phyloP scores from a whole-genome alignment of 2,888 invertebrate genomes.

The Lepeophtheirus nordmannii region DNA sequence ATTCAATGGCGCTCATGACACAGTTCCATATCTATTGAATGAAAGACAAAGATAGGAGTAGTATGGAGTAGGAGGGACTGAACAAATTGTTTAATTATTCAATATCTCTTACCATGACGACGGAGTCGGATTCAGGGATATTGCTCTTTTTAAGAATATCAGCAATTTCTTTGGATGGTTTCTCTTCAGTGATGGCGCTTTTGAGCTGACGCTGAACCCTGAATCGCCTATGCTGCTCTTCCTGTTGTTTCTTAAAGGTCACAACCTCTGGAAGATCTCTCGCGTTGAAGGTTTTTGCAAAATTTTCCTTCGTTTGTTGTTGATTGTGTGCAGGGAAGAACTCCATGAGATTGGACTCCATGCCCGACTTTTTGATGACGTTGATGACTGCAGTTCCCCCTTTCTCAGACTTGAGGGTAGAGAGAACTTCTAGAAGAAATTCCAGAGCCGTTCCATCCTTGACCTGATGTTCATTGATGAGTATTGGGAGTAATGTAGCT shows the following conservation, averaged over 20 bases:
- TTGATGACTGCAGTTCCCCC: conserved; percentile 70
- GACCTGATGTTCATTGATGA: conserved; percentile 79
- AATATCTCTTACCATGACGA: conserved; percentile 57
- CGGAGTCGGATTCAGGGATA: conserved; percentile 79
- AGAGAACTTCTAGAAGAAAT: conserved; percentile 66
- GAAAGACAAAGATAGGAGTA: conserved; percentile 17
- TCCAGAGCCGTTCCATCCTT: conserved; percentile 86
- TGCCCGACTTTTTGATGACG: conserved; percentile 68
- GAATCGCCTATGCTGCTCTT: neutral
- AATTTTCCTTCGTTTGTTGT: conserved; percentile 55
- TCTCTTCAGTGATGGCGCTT: conserved; percentile 71
- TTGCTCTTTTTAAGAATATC: conserved; percentile 66
- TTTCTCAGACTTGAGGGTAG: conserved; percentile 46
- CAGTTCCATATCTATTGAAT: conserved; percentile 66
- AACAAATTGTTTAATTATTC: conserved; percentile 18
- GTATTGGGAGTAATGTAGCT: conserved; percentile 66
- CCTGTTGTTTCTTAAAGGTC: conserved; percentile 41
- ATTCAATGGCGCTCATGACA: conserved; percentile 86
- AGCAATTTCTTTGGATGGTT: conserved; percentile 68
- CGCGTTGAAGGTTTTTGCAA: conserved; percentile 51
- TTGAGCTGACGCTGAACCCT: conserved; percentile 48
- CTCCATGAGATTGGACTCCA: conserved; percentile 62
- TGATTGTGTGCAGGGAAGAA: conserved; percentile 57
- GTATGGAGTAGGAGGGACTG: neutral
- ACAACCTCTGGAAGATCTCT: conserved; percentile 62